Percentiles rank a stretch among this genome's conserved stretches.
These are phyloP conservation scores for Sciaenops ocellatus DNA, from an alignment of 2,797 vertebrate species.

Conservation along the genomic window DNA sequence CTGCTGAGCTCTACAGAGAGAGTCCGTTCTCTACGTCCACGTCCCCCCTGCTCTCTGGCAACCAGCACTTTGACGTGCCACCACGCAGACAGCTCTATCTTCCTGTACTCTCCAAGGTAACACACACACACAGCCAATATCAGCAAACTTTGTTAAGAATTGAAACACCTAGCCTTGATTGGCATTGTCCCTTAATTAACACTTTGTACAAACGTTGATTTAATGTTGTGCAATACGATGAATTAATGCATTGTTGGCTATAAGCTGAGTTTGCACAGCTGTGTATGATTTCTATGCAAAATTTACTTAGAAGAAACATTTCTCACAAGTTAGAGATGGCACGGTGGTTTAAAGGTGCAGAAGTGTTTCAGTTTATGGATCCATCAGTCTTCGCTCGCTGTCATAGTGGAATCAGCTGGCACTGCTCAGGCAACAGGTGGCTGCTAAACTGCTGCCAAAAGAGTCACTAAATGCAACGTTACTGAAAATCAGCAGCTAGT, in stretches of 20 bases:
- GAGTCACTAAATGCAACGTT: conserved; percentile 33
- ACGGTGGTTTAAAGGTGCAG: background rate
- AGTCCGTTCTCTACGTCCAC: conserved; percentile 95
- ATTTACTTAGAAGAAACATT: background rate
- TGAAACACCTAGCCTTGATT: background rate
- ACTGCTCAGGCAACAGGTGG: conserved; percentile 57
- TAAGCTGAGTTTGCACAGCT: background rate
- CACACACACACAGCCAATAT: background rate
- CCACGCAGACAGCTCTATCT: conserved; percentile 95
- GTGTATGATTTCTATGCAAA: background rate
- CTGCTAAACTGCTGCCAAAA: conserved; percentile 48
- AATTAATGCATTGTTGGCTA: background rate
- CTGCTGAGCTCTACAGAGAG: conserved; percentile 96
- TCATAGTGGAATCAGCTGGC: conserved; percentile 63
- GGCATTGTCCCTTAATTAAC: too few relatives aligned
- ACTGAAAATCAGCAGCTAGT: conserved; percentile 44
- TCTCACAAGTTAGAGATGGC: background rate
- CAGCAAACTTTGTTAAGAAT: background rate
- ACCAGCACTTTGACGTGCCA: conserved; percentile 96
- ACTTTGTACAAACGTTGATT: background rate
- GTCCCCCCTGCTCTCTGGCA: conserved; percentile 94
- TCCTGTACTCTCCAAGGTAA: conserved; percentile 95
- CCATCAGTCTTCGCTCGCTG: conserved; percentile 25
- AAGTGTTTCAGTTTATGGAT: conserved; percentile 30
- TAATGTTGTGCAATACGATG: background rate